Conservation (phyloP, 2,797 vertebrate genomes). For the Tachyglossus aculeatus region DNA sequence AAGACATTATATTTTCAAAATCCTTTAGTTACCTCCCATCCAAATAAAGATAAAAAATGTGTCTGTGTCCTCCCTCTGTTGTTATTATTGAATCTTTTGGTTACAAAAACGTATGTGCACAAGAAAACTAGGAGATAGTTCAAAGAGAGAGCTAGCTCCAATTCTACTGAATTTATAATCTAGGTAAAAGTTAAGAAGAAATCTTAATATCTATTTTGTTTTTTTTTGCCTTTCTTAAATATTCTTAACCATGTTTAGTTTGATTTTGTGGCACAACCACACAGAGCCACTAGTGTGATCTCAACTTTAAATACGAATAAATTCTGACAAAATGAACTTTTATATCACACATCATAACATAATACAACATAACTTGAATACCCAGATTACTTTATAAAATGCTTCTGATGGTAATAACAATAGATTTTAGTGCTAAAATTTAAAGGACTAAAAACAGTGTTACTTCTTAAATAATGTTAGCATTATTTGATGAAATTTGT, state of each 20-base stretch:
- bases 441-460: not conserved
- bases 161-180: not conserved
- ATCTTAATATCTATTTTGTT: too few species aligned
- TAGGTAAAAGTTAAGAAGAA: too few species aligned
- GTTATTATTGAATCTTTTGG: too few species aligned
- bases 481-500: not conserved
- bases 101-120: too few species aligned
- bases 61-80: too few species aligned
- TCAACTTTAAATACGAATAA: not conserved
- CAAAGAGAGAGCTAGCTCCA: not conserved
- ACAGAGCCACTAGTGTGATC: not conserved
- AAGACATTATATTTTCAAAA: too few species aligned
- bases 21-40: too few species aligned
- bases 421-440: not conserved
- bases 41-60: too few species aligned
- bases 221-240: too few species aligned
- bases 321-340: not conserved
- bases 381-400: not conserved
- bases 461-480: not conserved
- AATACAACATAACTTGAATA: not conserved
- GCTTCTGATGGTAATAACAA: not conserved
- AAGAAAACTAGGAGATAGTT: not conserved
- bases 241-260: too few species aligned
- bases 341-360: not conserved
- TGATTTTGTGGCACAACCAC: not conserved